These are phyloP conservation scores for Mystacides longicornis DNA, from an alignment of 2,888 invertebrate genomes.

Conservation along the genomic window DNA sequence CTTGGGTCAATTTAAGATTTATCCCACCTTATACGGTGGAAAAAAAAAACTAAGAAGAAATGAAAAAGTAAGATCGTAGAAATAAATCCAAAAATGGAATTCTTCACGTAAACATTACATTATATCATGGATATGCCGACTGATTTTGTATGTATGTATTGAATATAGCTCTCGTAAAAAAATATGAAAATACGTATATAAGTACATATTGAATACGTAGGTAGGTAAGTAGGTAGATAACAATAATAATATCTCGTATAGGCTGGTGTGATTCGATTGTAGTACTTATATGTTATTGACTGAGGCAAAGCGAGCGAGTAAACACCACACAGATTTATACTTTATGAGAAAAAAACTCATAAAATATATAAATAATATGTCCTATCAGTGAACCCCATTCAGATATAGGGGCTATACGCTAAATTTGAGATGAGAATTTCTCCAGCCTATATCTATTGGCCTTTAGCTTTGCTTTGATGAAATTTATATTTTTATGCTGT, in stretches of 20 bases:
- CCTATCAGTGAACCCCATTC: conserved; percentile 20
- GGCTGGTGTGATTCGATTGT: too few relatives aligned
- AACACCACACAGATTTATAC: conserved; percentile 22
- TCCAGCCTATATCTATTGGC: conserved; percentile 1
- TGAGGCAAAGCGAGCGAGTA: conserved; percentile 15
- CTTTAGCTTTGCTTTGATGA: neutral
- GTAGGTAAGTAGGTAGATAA: neutral
- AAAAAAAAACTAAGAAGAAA: too few relatives aligned
- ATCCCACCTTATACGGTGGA: too few relatives aligned
- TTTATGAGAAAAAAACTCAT: conserved; percentile 22
- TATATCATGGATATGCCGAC: too few relatives aligned
- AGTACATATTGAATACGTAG: conserved; percentile 6
- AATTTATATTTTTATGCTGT: neutral
- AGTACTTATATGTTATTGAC: neutral
- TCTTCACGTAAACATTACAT: conserved; percentile 12
- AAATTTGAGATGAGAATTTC: neutral
- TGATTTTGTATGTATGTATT: too few relatives aligned
- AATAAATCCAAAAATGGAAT: conserved; percentile 22
- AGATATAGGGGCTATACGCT: neutral
- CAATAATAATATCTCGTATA: too few relatives aligned
- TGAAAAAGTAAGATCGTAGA: conserved; percentile 21
- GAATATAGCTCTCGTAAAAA: conserved; percentile 17
- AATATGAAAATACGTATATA: conserved; percentile 15
- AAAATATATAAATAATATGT: conserved; percentile 24
- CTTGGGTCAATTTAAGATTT: too few relatives aligned